A percentile compares a stretch with the other conserved stretches of the same genome.
Evolutionary conservation across 2,113 vertebrate species (phyloP).

Genomic region (Alectura lathami): DNA sequence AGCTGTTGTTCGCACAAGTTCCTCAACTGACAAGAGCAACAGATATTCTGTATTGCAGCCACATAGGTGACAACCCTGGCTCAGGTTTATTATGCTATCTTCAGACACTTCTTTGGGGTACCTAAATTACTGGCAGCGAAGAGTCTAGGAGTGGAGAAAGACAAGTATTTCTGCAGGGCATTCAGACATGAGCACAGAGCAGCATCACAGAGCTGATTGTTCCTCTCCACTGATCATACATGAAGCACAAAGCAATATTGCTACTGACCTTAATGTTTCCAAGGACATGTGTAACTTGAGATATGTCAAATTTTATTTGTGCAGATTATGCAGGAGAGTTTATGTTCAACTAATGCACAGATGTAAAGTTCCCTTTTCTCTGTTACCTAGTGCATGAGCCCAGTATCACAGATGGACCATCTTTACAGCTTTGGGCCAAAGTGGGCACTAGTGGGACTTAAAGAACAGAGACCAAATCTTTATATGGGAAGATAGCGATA

Average conservation of each 20-base stretch:
- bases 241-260: not conserved
- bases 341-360: fast-evolving
- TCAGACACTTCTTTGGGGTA: not conserved
- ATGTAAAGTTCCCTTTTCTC: not conserved
- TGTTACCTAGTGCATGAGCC: not conserved
- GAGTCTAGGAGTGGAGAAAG: not conserved
- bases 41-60: not conserved
- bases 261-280: not conserved
- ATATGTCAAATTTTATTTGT: not conserved
- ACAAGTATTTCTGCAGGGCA: not conserved
- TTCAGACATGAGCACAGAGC: not conserved
- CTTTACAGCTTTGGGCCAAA: not conserved
- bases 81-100: not conserved
- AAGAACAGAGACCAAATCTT: not conserved
- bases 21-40: not conserved
- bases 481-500: too few relatives aligned
- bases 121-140: not conserved
- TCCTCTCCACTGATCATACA: not conserved
- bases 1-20: too few relatives aligned
- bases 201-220: not conserved
- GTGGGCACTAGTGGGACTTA: not conserved
- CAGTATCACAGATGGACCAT: not conserved
- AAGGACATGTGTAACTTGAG: not conserved
- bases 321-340: not conserved
- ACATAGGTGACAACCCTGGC: not conserved